Base-by-base conservation (phyloP, 2,888 invertebrate genomes). In the Stenotaenia linearis region DNA sequence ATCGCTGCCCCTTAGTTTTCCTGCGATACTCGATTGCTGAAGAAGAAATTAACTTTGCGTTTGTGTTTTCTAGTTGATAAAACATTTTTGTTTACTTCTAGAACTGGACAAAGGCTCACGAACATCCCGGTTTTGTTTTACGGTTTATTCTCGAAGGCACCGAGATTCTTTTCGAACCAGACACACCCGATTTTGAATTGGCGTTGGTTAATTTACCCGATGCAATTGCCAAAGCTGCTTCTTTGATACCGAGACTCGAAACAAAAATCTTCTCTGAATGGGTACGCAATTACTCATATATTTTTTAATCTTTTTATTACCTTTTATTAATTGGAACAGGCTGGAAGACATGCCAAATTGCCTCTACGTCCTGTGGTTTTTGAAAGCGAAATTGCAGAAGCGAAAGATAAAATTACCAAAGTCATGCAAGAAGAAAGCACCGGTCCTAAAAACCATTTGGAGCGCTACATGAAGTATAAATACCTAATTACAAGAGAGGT, bases 161-260 rank as follows among this genome's bases (percentile, higher is more conserved):
- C n/a, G 82, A 82, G 80, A 81, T 83, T 40, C 69, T 85, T 81
- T 87, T 86, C 84, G 86, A 87, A 80, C 88, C 88, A 45, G 84
- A 85, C n/a, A 94, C 94, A 84, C 90, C 91, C 78, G 91, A 91
- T 84, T 92, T 96, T 83, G 90, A 90, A 82, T 90, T 91, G 77
- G 90, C 91, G 81, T 87, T 96, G 0, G 85, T 92, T 50, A 88
- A 90, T 75, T 87, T 93, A 23, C 91, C 94, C 82, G 92, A 93
- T 82, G 89, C 90, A n/a, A 90, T 96, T 82, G 90, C 92, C 12
- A 89, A 91, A 80, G 91, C 93, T 0, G 91, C 94, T 35, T 88
- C 89, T 81, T 89, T 89, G 40, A 88, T 94, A 78, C 93, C 95
- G 0, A 89, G 94, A 79, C 88, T 97, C 61, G 96, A 97, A 86